Evolutionary conservation across 1,140 invertebrate species (phyloP).

Genomic region (Drosophila bifasciata): DNA sequence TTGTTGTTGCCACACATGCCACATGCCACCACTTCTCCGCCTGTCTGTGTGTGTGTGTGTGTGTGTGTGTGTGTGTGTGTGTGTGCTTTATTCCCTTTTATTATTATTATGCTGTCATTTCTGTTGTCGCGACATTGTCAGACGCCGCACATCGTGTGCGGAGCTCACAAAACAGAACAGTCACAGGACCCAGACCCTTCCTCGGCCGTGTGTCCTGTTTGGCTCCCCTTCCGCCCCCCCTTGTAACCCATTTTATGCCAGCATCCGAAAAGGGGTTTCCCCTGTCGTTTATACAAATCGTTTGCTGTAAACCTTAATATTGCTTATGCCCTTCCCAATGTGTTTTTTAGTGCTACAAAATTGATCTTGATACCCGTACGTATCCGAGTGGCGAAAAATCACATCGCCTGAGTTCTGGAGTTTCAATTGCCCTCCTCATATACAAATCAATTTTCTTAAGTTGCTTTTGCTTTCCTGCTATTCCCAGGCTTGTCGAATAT

Average conservation of each 20-base stretch:
- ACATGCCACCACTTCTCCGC: constrained; percentile 17
- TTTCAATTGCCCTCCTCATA: constrained; percentile 30
- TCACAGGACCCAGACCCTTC: neutral
- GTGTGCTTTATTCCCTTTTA: constrained; percentile 67
- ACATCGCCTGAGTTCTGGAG: constrained; percentile 4
- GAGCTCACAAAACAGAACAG: constrained; percentile 2
- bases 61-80: constrained; percentile 8
- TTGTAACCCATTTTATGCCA: constrained; percentile 13
- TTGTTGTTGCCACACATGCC: constrained; percentile 44
- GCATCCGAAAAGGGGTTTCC: constrained; percentile 32
- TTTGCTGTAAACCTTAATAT: constrained; percentile 6
- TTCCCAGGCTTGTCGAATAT: constrained; percentile 2
- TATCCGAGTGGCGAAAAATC: neutral
- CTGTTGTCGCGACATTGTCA: constrained; percentile 79
- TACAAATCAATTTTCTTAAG: constrained; percentile 43
- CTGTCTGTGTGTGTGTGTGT: neutral
- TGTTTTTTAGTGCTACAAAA: constrained; percentile 52
- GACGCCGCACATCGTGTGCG: constrained; percentile 49
- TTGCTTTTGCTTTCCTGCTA: no score
- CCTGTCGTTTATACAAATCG: constrained; percentile 1
- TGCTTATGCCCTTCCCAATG: constrained; percentile 35
- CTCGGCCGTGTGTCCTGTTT: constrained; percentile 20
- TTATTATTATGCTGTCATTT: constrained; percentile 81
- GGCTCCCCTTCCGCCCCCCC: neutral
- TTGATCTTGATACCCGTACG: constrained; percentile 31